Conservation (phyloP, 1,140 invertebrate species). For the Aphidius gifuensis region DNA sequence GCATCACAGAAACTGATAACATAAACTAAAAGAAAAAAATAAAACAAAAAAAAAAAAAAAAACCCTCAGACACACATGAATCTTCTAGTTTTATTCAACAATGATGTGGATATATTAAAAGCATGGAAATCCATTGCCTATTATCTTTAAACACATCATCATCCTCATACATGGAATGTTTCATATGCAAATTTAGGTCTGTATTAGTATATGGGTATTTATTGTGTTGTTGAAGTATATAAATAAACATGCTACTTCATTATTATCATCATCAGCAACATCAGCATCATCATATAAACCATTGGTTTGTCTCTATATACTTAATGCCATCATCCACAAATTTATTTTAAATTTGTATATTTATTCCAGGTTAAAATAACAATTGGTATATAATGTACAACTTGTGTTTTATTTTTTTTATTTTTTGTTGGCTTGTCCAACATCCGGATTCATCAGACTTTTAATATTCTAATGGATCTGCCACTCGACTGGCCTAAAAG, state of each 20-base stretch:
- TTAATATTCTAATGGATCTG: slow-evolving; percentile 4
- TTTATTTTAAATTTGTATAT: not conserved
- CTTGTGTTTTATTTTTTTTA: not conserved
- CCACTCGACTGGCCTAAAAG: slow-evolving; percentile 20
- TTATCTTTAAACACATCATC: not conserved
- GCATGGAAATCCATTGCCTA: slow-evolving; percentile 2
- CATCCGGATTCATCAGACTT: not conserved
- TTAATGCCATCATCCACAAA: not conserved
- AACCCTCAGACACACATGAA: too few species aligned
- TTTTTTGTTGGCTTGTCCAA: not conserved
- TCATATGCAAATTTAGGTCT: too few species aligned
- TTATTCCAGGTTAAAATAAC: slow-evolving; percentile 4
- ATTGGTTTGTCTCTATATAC: not conserved
- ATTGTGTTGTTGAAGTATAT: too few species aligned
- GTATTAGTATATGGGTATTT: too few species aligned
- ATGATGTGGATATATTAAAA: not conserved
- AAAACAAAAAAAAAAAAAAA: not conserved
- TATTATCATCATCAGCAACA: too few species aligned
- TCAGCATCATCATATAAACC: not conserved
- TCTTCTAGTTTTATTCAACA: too few species aligned
- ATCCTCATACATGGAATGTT: too few species aligned
- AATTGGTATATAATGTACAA: not conserved
- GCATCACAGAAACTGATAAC: too few species aligned
- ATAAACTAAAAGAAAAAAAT: not conserved
- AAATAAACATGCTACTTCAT: too few species aligned